Base-by-base conservation (phyloP, 2,113 vertebrate species). In the Eulemur macaco region DNA sequence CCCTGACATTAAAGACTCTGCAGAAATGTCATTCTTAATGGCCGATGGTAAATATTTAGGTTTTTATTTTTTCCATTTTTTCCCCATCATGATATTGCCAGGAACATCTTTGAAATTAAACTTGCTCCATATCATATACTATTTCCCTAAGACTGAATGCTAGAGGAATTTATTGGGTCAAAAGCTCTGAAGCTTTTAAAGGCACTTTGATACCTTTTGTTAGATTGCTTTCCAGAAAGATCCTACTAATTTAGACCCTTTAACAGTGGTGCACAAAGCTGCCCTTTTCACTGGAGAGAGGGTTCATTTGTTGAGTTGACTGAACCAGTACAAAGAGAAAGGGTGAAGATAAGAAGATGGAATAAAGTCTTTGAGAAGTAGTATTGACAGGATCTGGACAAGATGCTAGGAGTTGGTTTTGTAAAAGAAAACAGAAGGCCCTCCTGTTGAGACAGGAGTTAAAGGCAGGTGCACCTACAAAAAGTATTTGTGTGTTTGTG, bases 141-240 rank as follows among this genome's bases (percentile, higher is more conserved):
- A 14, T 54, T 89, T 66, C 45, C 29, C 45, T 58, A 50, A 20
- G 68, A 82, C 56, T 69, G 39, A 77, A 58, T 90, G n/a, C 21
- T 69, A 74, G 13, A 71, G 60, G 50, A 91, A 68, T 76, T 45
- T 85, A 84, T 52, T 7, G 1, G 3, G 42, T 83, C 64, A 74
- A 68, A 80, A 71, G 39, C 80, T 31, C 34, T 89, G 45, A 96
- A 63, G 39, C 8, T 88, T 96, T 91, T 77, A 45, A 89, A 86
- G 52, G 34, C 45, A 69, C 18, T 71, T 89, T 20, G 23, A 64
- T 86, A 60, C 3, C 29, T 80, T 31, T 71, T 47, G 31, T 77
- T 47, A 45, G 29, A 39, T 42, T 89, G 45, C 23, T 68, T 94
- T 80, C 54, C 58, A 81, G 92, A 92, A 86, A 84, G 45, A 0